phyloP scores from a whole-genome alignment of 2,888 invertebrate species.

The Drosophila neonasuta region DNA sequence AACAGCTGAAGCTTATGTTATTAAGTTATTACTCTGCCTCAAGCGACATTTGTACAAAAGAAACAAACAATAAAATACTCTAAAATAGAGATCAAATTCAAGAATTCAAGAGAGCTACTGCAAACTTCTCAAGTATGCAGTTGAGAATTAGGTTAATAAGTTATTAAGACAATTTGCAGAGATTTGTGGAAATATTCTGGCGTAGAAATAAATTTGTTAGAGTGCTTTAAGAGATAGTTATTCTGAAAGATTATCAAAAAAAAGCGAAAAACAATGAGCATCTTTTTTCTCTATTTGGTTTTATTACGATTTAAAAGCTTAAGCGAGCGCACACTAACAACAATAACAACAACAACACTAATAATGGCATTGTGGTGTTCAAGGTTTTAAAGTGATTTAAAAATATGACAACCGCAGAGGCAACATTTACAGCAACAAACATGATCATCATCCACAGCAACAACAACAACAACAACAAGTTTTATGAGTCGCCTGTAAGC shows the following conservation, averaged over 20 bases:
- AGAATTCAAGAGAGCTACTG: not conserved
- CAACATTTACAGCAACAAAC: constrained; percentile 37
- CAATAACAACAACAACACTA: constrained; percentile 27
- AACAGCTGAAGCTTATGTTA: constrained; percentile 3
- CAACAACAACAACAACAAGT: constrained; percentile 45
- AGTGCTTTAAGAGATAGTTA: constrained; percentile 5
- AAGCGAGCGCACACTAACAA: constrained; percentile 31
- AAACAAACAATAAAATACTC: not conserved
- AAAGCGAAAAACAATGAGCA: constrained; percentile 6
- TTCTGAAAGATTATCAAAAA: constrained; percentile 12
- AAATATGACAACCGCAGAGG: constrained; percentile 59
- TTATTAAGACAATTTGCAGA: constrained; percentile 26
- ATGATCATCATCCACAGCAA: constrained; percentile 35
- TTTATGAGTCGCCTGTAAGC: constrained; percentile 4
- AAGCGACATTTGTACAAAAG: not conserved
- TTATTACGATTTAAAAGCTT: constrained; percentile 51
- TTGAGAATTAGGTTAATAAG: constrained; percentile 20
- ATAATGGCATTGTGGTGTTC: constrained; percentile 52
- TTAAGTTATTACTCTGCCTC: not conserved
- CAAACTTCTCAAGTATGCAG: constrained; percentile 3
- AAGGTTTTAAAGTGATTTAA: constrained; percentile 70
- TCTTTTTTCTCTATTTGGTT: constrained; percentile 48
- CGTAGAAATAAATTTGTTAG: constrained; percentile 7
- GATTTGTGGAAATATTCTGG: constrained; percentile 15
- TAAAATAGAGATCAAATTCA: not conserved